phyloP scores from a whole-genome alignment of 1,140 invertebrate species.

The Polypedilum pembai region DNA sequence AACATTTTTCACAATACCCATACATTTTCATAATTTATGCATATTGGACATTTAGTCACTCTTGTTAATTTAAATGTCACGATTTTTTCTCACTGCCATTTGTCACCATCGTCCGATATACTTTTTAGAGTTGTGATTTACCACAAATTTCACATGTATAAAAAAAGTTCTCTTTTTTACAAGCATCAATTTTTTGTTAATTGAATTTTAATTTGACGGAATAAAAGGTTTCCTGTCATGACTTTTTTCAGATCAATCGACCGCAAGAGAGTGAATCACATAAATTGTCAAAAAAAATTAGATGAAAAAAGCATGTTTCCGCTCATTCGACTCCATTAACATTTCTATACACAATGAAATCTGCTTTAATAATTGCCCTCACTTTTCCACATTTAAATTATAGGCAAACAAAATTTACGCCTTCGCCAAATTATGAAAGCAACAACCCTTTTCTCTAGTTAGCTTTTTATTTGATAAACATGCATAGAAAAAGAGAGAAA shows the following conservation, averaged over 20 bases:
- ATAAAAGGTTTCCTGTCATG: slow-evolving; percentile 9
- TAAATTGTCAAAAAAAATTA: background rate
- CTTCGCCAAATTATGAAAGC: background rate
- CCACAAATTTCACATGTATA: background rate
- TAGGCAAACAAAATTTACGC: background rate
- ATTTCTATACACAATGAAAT: background rate
- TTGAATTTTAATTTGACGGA: slow-evolving; percentile 22
- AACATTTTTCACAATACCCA: background rate
- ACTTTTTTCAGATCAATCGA: background rate
- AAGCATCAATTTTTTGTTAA: background rate
- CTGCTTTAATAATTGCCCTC: background rate
- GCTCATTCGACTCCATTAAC: slow-evolving; percentile 6
- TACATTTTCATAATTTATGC: slow-evolving; percentile 21
- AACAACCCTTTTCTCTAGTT: background rate
- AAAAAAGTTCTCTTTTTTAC: background rate
- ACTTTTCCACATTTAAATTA: background rate
- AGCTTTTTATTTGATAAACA: too few relatives aligned
- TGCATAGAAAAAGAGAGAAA: too few relatives aligned
- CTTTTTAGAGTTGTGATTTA: too few relatives aligned
- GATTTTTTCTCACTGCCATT: background rate
- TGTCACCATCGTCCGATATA: background rate
- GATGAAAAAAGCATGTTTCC: background rate
- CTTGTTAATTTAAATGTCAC: slow-evolving; percentile 27
- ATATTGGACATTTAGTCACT: background rate
- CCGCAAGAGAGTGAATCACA: background rate